Evolutionary conservation across 2,888 invertebrate genomes (phyloP), one percentile per base, ranked within the genome.

Genomic region (Incurvaria masculella): DNA sequence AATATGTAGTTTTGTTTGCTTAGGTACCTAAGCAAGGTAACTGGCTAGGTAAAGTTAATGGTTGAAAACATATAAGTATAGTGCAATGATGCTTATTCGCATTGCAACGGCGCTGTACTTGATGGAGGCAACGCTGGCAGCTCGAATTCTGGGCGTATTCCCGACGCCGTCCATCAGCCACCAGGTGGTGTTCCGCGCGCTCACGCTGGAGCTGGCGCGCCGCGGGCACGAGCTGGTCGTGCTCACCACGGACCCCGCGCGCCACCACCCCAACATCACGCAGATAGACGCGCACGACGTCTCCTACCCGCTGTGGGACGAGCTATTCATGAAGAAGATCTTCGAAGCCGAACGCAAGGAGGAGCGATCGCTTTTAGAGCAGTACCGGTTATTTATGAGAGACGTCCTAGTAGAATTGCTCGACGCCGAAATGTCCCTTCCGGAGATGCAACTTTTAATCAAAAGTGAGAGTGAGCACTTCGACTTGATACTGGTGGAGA

Each of bases 151-250:
- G 14, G 58, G 50, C 0, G 45, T 63, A 1, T 43, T 60, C 20
- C 47, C 61, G 1, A 51, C 67, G 3, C 68, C 80, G 2, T 69
- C 72, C 3, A 66, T 67, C 51, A 79, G 78, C 52, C 79, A 80
- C 51, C 78, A 79, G 57, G 57, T 69, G 1, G 65, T 69, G 2
- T 75, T 61, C 54, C 62, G 64, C 21, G 64, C 66, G 2, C 55
- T 81, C 16, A 67, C 73, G 58, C 59, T 61, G 14, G 69, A 66
- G 26, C 56, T 81, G 27, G 64, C 66, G 1, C 54, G 60, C 42
- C 61, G 68, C 44, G 80, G 79, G 4, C 80, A 81, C 49, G 57
- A 79, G 46, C 43, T 81, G 2, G 66, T 70, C 0, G 57, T 76
- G 1, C 45, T 79, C 33, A 78, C 81, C 1, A 60, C 78, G 2